Percentiles rank a stretch among this genome's conserved stretches.
phyloP scores from a whole-genome alignment of 2,113 vertebrate species.

The Desmodus rotundus region DNA sequence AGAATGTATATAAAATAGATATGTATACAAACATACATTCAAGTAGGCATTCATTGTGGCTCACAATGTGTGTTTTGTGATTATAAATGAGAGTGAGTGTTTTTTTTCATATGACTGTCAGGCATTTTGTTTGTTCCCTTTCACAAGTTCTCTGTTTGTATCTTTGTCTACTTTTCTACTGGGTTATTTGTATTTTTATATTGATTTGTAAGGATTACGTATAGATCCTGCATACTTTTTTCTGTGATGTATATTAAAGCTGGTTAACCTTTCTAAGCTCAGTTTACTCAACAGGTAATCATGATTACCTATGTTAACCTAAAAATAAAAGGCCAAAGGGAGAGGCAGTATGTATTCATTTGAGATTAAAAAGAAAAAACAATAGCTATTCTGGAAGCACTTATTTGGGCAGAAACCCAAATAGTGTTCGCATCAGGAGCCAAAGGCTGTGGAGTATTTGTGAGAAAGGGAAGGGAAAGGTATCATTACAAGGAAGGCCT shows the following conservation, averaged over 20 bases:
- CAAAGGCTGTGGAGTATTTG: neutral
- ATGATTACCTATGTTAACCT: neutral
- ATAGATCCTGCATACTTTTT: neutral
- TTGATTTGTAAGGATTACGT: conserved; percentile 1
- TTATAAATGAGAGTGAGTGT: neutral
- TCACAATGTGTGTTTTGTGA: neutral
- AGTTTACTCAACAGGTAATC: neutral
- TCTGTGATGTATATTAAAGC: neutral
- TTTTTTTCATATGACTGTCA: neutral
- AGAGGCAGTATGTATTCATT: neutral
- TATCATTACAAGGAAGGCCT: neutral
- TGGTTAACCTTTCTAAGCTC: neutral
- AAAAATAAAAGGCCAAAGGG: neutral
- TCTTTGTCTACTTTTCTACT: neutral
- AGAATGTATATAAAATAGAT: no score
- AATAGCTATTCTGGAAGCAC: neutral
- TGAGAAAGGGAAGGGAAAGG: neutral
- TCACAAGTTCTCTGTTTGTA: neutral
- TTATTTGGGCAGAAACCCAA: neutral
- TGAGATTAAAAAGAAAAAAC: neutral
- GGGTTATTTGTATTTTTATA: neutral
- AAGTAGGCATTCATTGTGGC: neutral
- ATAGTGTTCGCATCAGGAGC: neutral
- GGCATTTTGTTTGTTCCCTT: neutral
- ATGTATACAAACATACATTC: no score